Evolutionary conservation across 2,797 vertebrate genomes (phyloP).

Genomic region (Mionectes olivaceus): DNA sequence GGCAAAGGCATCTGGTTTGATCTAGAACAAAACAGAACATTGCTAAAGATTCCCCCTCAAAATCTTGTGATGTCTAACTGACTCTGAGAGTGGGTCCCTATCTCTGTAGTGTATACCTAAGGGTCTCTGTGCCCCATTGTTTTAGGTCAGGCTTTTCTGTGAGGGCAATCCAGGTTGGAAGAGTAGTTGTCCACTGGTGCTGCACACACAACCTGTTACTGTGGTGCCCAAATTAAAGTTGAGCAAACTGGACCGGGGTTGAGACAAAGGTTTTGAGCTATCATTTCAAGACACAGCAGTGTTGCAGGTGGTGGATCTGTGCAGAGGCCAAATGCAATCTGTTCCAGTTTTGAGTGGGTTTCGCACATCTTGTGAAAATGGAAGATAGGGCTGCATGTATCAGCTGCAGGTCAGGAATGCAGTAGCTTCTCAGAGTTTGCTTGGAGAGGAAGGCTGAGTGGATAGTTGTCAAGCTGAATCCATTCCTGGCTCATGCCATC

Average conservation of each 20-base stretch:
- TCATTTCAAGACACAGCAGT: background rate
- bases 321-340: background rate
- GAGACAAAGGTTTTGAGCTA: background rate
- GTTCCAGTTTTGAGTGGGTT: accelerated
- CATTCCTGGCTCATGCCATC: background rate
- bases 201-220: background rate
- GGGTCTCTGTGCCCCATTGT: background rate
- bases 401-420: background rate
- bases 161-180: background rate
- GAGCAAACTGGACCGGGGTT: background rate
- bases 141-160: background rate
- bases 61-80: background rate
- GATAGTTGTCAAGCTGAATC: background rate
- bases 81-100: background rate
- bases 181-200: background rate
- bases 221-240: background rate
- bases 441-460: background rate
- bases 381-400: accelerated
- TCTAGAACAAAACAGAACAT: background rate
- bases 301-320: background rate
- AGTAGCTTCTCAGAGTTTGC: background rate
- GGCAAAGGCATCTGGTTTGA: background rate
- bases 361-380: background rate
- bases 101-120: background rate
- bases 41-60: background rate